Percentiles rank a stretch among this genome's conserved stretches.
Conservation (phyloP, 2,113 vertebrate genomes). For the Illadopsis cleaveri region DNA sequence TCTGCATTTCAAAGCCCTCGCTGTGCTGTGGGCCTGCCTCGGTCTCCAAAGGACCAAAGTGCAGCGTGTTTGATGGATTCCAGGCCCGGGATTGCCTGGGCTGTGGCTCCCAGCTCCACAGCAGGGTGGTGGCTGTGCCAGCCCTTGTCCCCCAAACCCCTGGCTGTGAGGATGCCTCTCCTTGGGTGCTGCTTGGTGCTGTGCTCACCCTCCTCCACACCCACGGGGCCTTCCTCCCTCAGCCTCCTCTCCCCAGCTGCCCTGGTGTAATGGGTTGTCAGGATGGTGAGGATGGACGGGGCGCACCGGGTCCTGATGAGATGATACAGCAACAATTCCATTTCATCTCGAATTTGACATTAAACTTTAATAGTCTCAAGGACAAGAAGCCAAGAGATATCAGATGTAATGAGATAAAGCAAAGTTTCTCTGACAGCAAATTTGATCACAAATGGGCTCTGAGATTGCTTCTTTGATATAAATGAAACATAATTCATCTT, state of each 20-base stretch:
- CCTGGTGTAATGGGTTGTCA: slow-evolving; percentile 75
- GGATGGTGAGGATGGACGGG: slow-evolving; percentile 69
- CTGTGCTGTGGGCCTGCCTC: rapidly evolving
- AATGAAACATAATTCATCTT: slow-evolving; percentile 87
- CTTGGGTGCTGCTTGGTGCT: not conserved
- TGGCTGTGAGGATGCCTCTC: rapidly evolving
- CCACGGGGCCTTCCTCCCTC: not conserved
- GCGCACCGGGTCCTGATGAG: slow-evolving; percentile 72
- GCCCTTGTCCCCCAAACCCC: rapidly evolving
- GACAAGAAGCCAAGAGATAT: slow-evolving; percentile 84
- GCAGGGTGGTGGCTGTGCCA: not conserved
- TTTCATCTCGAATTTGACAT: slow-evolving; percentile 83
- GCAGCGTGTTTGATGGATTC: rapidly evolving
- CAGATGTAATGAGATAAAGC: slow-evolving; percentile 85
- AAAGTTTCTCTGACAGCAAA: slow-evolving; percentile 86
- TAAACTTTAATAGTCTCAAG: slow-evolving; percentile 86
- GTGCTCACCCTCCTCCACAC: not conserved
- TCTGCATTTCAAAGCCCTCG: not conserved
- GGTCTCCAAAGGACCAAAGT: not conserved
- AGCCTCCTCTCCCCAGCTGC: not conserved
- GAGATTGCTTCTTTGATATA: slow-evolving; percentile 85
- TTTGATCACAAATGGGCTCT: slow-evolving; percentile 85
- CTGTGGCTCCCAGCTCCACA: rapidly evolving
- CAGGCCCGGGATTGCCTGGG: not conserved
- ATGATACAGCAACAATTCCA: slow-evolving; percentile 81